Conservation (phyloP, 1,140 invertebrate species). For the Medauroidea extradentata region DNA sequence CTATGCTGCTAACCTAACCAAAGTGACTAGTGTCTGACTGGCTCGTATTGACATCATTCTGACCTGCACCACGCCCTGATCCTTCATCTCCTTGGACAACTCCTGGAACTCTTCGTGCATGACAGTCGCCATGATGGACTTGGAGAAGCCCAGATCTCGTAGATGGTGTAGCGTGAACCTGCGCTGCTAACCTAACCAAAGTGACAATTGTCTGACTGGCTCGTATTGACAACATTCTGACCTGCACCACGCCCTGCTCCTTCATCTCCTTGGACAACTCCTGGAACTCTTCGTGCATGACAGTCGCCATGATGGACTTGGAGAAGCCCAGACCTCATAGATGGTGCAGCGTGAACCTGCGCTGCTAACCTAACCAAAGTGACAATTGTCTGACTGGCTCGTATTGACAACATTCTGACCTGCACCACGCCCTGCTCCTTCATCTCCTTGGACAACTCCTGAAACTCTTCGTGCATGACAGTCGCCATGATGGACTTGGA, state of each 20-base stretch:
- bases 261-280: constrained; percentile 31
- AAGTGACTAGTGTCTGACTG: too few species aligned
- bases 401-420: too few species aligned
- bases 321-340: constrained; percentile 53
- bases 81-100: constrained; percentile 31
- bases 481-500: constrained; percentile 49
- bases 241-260: constrained; percentile 12
- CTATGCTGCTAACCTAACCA: too few species aligned
- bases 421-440: constrained; percentile 14
- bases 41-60: too few species aligned
- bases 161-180: constrained; percentile 51
- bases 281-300: constrained; percentile 43
- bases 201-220: too few species aligned
- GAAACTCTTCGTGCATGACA: constrained; percentile 44
- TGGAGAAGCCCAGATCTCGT: constrained; percentile 51
- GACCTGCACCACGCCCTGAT: constrained; percentile 7
- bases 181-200: too few species aligned
- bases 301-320: constrained; percentile 46
- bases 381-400: too few species aligned
- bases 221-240: too few species aligned
- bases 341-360: constrained; percentile 50
- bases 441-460: constrained; percentile 31
- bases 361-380: too few species aligned
- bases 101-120: constrained; percentile 42
- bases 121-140: constrained; percentile 46